Evolutionary conservation across 1,140 invertebrate genomes (phyloP).

Genomic region (Galleria mellonella): DNA sequence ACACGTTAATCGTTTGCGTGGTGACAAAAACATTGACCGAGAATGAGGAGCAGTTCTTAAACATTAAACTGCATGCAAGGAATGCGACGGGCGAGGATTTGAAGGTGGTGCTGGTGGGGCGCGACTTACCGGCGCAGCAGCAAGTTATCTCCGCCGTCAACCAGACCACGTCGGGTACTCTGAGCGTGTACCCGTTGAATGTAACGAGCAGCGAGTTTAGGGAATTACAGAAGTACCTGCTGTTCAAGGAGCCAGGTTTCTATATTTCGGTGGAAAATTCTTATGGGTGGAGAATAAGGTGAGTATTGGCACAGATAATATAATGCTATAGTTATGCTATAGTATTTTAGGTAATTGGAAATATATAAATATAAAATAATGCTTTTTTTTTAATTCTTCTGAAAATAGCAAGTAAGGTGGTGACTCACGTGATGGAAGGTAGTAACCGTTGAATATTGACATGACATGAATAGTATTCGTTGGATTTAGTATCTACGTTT

Average conservation of each 20-base stretch:
- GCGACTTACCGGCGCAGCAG: slow-evolving; percentile 8
- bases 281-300: slow-evolving; percentile 59
- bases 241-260: slow-evolving; percentile 46
- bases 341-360: too few relatives aligned
- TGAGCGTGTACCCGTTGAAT: slow-evolving; percentile 19
- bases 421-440: too few relatives aligned
- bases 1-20: slow-evolving; percentile 39
- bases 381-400: too few relatives aligned
- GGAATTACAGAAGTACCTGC: slow-evolving; percentile 43
- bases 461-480: too few relatives aligned
- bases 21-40: slow-evolving; percentile 39
- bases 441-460: too few relatives aligned
- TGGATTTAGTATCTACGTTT: too few relatives aligned
- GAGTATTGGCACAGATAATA: too few relatives aligned
- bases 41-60: slow-evolving; percentile 30
- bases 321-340: too few relatives aligned
- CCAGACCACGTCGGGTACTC: not conserved
- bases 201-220: slow-evolving; percentile 21
- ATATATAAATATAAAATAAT: too few relatives aligned
- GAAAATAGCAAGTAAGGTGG: too few relatives aligned
- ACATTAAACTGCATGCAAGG: slow-evolving; percentile 27
- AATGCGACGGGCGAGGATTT: slow-evolving; percentile 3
- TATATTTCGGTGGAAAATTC: slow-evolving; percentile 54
- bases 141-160: not conserved
- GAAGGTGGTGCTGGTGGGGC: slow-evolving; percentile 30